Conservation (phyloP, 2,888 invertebrate genomes). For the Hypolimnas misippus region DNA sequence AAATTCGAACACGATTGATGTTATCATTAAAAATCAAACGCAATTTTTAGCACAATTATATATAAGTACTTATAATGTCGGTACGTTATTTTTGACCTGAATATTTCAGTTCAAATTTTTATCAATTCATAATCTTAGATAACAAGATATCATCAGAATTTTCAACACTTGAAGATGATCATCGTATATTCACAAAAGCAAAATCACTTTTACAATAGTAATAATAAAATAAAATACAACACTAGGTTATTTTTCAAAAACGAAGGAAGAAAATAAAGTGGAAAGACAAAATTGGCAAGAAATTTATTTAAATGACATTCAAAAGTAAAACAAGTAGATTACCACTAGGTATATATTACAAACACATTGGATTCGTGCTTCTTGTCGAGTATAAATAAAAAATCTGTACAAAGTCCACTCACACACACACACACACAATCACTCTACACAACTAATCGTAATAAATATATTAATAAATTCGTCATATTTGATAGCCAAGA, state of each 20-base stretch:
- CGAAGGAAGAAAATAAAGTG: not conserved
- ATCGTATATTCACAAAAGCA: too few relatives aligned
- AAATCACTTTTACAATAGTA: too few relatives aligned
- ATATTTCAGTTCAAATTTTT: too few relatives aligned
- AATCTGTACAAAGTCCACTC: slow-evolving; percentile 28
- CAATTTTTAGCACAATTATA: too few relatives aligned
- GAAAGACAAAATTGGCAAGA: slow-evolving; percentile 46
- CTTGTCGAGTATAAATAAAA: slow-evolving; percentile 33
- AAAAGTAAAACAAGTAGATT: slow-evolving; percentile 32
- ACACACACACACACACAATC: slow-evolving; percentile 15
- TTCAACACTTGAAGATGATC: too few relatives aligned
- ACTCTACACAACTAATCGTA: slow-evolving; percentile 22
- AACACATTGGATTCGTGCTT: slow-evolving; percentile 24
- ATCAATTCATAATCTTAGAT: too few relatives aligned
- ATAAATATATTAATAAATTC: slow-evolving; percentile 67
- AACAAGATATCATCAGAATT: too few relatives aligned
- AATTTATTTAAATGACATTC: slow-evolving; percentile 44
- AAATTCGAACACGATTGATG: too few relatives aligned
- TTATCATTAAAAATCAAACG: too few relatives aligned
- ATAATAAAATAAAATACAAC: too few relatives aligned
- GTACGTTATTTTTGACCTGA: too few relatives aligned
- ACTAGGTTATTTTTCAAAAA: not conserved
- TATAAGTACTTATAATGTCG: too few relatives aligned
- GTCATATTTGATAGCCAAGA: slow-evolving; percentile 43
- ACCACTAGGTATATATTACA: slow-evolving; percentile 12